Base-by-base conservation (phyloP, 1,140 invertebrate genomes). In the Daktulosphaira vitifoliae region DNA sequence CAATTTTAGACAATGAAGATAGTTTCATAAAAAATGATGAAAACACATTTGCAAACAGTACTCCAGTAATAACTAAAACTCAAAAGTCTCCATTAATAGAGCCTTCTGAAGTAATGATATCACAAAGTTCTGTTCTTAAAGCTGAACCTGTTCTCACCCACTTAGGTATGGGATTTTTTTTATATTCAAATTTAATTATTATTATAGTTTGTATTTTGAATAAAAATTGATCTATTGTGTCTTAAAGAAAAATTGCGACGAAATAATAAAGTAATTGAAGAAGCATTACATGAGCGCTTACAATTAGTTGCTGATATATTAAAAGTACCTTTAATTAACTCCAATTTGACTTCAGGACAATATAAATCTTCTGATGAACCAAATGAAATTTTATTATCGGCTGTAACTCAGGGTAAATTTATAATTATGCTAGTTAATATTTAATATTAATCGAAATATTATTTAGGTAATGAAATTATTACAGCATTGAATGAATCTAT, bases 81-180 rank as follows among this genome's bases (percentile, higher is more conserved):
- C 42, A 62, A 62, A 62, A 80, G 54, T 78, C 85, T 70, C 82
- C 82, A 49, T 78, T 92, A 26, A 86, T 91, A 68, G 84, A 89
- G 68, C 88, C 89, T 16, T 81, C 83, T 42, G 87, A 91, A 74
- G 87, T 92, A 67, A 81, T 83, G 66, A 80, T 90, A 26, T 84
- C 83, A 66, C 81, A 85, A 71, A 79, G 83, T 68, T 82, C 86
- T 22, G 83, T 89, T 39, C 83, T 84, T 69, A 82, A 83, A 51
- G 88, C 89, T 3, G 82, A 89, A 74, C 84, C 86, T 67, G 85
- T 88, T 69, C 78, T 89, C 67, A 89, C 89, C 56, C 87, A 86
- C 68, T 78, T 87, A 76, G 86, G 86, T 89, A 81, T 33, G 29
- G 29, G 29, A 11, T 33, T 33, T 33, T 33, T 11, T 33, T 11